Evolutionary conservation across 1,140 invertebrate genomes (phyloP), one percentile per base, ranked within the genome.

Genomic region (Drosophila suzukii): DNA sequence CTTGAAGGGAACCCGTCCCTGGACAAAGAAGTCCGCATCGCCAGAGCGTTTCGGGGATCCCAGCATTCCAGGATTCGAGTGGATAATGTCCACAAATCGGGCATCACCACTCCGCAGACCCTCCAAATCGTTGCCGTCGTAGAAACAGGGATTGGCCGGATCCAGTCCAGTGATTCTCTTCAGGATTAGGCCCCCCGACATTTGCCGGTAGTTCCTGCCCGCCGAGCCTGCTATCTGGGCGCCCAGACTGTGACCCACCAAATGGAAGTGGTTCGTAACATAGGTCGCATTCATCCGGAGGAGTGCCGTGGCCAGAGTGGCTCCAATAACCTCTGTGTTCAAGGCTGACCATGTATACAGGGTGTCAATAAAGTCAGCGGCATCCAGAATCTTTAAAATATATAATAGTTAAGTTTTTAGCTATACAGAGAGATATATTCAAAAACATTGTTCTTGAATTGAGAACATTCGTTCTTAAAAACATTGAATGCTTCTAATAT

Each of bases 11-110:
- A 20, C 17, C 56, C 72, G 27, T 0, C 86, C 81, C 65, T 70
- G 49, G 0, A 96, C 95, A 90, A 94, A 97, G 92, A 97, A 97
- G 88, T 97, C 96, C 0, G 93, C 94, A 72, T 95, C 94, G 6
- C 96, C 88, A 0, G 34, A 34, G 2, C 55, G 53, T 8, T 65
- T 73, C 1, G 56, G 8, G 13, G 75, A 66, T 15, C 85, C 96
- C 75, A 96, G 94, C 20, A 95, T 93, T 0, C 95, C 95, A 2
- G 94, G 94, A 86, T 96, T 96, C 0, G 95, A 96, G 77, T 96
- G 96, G 66, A 97, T 94, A 0, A 96, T 94, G 76, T 96, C 96
- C 0, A 95, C 94, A 55, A 94, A 94, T n/a, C 86, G 78, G 1
- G 94, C 94, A 80, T 95, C 94, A 12, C 55, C 81, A 6, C 20